Percentiles rank a stretch among this genome's conserved stretches.
phyloP scores from a whole-genome alignment of 2,888 invertebrate species.

The Hydropsyche betteni region DNA sequence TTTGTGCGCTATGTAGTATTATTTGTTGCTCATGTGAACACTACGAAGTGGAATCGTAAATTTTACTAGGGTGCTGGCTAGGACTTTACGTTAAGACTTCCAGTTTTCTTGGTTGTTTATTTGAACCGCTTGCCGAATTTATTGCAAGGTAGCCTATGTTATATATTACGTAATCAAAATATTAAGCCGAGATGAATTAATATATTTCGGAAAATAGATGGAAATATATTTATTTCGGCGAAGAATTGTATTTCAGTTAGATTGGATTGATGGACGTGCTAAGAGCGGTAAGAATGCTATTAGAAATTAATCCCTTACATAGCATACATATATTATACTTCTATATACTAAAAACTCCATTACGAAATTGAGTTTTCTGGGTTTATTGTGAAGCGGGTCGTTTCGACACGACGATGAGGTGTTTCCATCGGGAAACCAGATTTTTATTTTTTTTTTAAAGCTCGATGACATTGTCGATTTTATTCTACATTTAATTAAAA shows the following conservation, averaged over 20 bases:
- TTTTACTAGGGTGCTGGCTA: conserved; percentile 6
- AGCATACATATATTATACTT: not conserved
- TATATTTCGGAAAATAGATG: not conserved
- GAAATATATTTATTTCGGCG: not conserved
- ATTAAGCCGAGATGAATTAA: no score
- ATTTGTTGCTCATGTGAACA: not conserved
- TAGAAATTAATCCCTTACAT: not conserved
- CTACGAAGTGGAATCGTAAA: not conserved
- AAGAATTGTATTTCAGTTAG: not conserved
- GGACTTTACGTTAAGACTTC: conserved; percentile 12
- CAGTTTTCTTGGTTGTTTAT: conserved; percentile 18
- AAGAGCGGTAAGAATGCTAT: not conserved
- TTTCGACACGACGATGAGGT: no score
- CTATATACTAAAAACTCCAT: not conserved
- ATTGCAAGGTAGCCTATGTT: not conserved
- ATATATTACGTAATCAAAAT: no score
- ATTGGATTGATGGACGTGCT: not conserved
- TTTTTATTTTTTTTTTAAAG: no score
- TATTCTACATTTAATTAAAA: no score
- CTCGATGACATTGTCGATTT: no score
- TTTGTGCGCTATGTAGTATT: no score
- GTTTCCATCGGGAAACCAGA: no score
- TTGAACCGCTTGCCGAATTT: conserved; percentile 8
- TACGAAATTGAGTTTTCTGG: conserved; percentile 2
- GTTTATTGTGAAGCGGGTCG: no score